Conservation (phyloP, 2,888 invertebrate species). For the Malthinus flaveolus region DNA sequence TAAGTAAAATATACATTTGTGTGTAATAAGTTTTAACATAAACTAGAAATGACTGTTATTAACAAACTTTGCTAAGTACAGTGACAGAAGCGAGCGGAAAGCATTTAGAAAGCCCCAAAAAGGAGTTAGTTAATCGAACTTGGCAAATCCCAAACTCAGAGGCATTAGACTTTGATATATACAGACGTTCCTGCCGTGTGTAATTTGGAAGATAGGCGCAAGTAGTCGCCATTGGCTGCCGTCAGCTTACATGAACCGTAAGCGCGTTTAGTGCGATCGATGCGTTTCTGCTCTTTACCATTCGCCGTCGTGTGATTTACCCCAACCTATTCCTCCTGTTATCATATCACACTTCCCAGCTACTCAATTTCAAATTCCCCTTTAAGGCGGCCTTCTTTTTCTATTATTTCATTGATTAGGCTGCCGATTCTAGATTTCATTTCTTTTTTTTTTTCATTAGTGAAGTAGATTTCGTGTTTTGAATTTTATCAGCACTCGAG, state of each 20-base stretch:
- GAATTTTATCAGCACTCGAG: too few species aligned
- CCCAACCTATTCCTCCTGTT: constrained; percentile 15
- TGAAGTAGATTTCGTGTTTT: not conserved
- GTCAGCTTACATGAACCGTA: constrained; percentile 28
- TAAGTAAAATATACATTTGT: too few species aligned
- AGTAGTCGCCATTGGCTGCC: constrained; percentile 31
- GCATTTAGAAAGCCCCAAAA: constrained; percentile 13
- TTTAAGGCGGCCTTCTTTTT: constrained; percentile 2
- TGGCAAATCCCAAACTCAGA: constrained; percentile 24
- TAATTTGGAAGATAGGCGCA: constrained; percentile 29
- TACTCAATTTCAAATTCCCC: not conserved
- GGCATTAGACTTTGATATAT: constrained; percentile 23
- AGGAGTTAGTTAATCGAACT: constrained; percentile 23
- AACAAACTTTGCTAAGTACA: constrained; percentile 9
- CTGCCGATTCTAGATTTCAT: not conserved
- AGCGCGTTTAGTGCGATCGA: constrained; percentile 30
- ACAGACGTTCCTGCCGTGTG: constrained; percentile 26
- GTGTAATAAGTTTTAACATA: not conserved
- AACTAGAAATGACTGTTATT: constrained; percentile 8
- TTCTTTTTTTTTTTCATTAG: not conserved
- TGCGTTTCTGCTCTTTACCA: constrained; percentile 26
- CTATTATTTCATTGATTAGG: constrained; percentile 8
- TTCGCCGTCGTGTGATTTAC: constrained; percentile 24
- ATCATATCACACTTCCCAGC: constrained; percentile 23
- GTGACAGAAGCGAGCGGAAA: constrained; percentile 8